Evolutionary conservation across 2,888 invertebrate genomes (phyloP), one percentile per base, ranked within the genome.

Genomic region (Andrena bicolor): DNA sequence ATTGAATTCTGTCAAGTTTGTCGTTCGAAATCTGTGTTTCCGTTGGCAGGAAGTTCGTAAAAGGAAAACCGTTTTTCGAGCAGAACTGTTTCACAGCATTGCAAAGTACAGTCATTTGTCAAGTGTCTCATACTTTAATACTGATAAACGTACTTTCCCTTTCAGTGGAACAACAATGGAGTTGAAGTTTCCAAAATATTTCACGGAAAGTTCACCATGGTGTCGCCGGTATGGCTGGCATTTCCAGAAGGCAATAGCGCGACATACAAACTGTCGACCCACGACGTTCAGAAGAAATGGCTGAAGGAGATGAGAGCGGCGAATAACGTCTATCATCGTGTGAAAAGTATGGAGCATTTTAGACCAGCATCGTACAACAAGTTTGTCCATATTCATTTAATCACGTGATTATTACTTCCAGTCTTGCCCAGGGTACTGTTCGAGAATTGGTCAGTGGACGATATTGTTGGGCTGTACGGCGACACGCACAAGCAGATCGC

Each of bases 151-250:
- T 60, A 68, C 58, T 56, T 20, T 23, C n/a, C 35, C 41, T 69
- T 66, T 35, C 1, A 99, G 98, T 99, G 99, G 99, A 99, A 99
- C 92, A 96, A 95, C 85, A 98, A 97, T 94, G 99, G 99, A 0
- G 98, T 99, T 94, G 97, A 98, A 94, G 96, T 99, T 66, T 98
- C 99, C 0, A 98, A 98, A 94, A 96, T 95, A 74, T 99, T 99
- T 95, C 97, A 96, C 10, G 96, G 96, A 60, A 99, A 99, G 94
- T 98, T 99, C 90, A 96, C 97, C 69, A 97, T 97, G 90, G 96
- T 99, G 30, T 98, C 99, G 0, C 99, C 99, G 0, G 99, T 99
- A 0, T 99, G 99, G 99, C 95, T 99, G 41, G 98, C 99, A 94
- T 94, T 99, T 16, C 95, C 96, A 79, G 94, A 96, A 53, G 96